A percentile compares a stretch with the other conserved stretches of the same genome.
phyloP scores from a whole-genome alignment of 1,140 invertebrate genomes.

The Trichomalopsis sarcophagae region DNA sequence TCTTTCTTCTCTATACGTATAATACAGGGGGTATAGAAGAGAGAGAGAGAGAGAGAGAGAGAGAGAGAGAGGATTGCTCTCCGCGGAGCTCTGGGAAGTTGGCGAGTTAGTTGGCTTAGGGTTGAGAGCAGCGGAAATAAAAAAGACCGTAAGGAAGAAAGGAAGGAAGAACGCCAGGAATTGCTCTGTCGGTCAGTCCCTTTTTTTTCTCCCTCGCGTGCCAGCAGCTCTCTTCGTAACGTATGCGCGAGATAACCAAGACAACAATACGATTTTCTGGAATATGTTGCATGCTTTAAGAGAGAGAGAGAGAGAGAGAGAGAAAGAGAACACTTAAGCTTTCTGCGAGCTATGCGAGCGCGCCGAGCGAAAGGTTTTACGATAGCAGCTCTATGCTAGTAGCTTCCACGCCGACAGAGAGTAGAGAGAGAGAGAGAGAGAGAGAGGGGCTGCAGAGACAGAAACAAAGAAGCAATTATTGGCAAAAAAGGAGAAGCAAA shows the following conservation, averaged over 20 bases:
- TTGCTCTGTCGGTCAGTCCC: neutral
- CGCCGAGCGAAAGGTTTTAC: slow-evolving; percentile 39
- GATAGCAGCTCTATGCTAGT: slow-evolving; percentile 40
- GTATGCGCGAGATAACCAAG: slow-evolving; percentile 30
- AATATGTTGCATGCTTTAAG: slow-evolving; percentile 35
- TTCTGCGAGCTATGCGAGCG: slow-evolving; percentile 34
- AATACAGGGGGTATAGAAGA: no score
- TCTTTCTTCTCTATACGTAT: neutral
- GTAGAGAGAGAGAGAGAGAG: slow-evolving; percentile 20
- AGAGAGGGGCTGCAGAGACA: slow-evolving; percentile 33
- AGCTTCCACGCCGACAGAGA: slow-evolving; percentile 10
- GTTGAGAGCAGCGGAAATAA: neutral
- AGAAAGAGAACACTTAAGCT: neutral
- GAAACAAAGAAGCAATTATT: slow-evolving; percentile 50
- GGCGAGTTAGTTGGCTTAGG: neutral
- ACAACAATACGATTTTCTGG: slow-evolving; percentile 45
- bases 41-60: neutral
- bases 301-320: slow-evolving; percentile 1
- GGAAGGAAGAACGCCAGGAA: neutral
- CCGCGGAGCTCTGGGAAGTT: neutral
- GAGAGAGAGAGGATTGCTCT: no score
- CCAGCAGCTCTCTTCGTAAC: neutral
- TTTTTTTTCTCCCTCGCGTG: neutral
- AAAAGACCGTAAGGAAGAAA: slow-evolving; percentile 4
- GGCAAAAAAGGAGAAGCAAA: slow-evolving; percentile 55